Evolutionary conservation across 2,888 invertebrate species (phyloP), one percentile per base, ranked within the genome.

Genomic region (Labia minor): DNA sequence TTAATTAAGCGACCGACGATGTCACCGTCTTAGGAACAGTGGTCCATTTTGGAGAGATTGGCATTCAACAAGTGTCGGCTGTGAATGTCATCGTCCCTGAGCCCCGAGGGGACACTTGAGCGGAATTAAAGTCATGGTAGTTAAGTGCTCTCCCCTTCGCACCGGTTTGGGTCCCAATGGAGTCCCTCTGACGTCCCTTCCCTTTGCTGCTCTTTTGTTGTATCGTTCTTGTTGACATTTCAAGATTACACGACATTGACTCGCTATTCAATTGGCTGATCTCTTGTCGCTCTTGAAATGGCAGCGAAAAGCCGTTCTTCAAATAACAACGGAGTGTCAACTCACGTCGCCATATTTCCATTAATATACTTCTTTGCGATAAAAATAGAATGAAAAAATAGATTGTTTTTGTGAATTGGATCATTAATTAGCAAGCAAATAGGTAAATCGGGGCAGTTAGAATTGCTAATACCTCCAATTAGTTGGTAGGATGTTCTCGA

Each of bases 1-100:
- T 26, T 26, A 26, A 26, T 26, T 26, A 8, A 26, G 26, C 3
- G 26, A 6, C 8, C 8, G 26, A 26, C 26, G 26, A 26, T 26
- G 26, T 26, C 26, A 3, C 26, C 8, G 26, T 8, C 14, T 49
- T 49, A 14, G 3, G 49, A 49, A 8, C n/a, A 4, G 14, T 3
- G 49, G 49, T 16, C 49, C 49, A 49, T 49, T 49, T 33, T 49
- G n/a, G 49, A 49, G 26, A n/a, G 49, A 14, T 14, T 49, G 49
- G 49, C 49, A 49, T 49, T 49, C 49, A 49, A 49, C 49, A 49
- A 49, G 49, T 49, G 49, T 49, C 49, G n/a, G 49, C 49, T 49
- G 49, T 49, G 49, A 49, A 49, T 49, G 49, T 49, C 49, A 49
- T 49, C 49, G n/a, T 49, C 3, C 2, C 3, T 16, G 49, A 3